phyloP scores from a whole-genome alignment of 37 sponge, comb jelly and placozoan species.

The Aphrocallistes beatrix region DNA sequence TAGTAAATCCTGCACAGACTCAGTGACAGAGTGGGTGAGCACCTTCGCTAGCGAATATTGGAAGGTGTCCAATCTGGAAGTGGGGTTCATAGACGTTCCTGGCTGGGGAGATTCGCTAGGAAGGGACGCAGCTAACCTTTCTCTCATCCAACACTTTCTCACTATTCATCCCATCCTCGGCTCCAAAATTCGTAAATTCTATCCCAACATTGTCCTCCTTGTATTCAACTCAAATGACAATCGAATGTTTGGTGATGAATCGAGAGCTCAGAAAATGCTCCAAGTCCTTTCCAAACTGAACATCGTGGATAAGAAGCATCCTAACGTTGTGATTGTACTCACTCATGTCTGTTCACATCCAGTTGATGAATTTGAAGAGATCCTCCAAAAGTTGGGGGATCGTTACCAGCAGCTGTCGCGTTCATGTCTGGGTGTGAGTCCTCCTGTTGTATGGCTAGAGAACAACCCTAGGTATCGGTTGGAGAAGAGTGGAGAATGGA shows the following conservation, averaged over 20 bases:
- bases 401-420: neutral
- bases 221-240: constrained; percentile 6
- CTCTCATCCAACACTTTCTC: neutral
- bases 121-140: constrained; percentile 2
- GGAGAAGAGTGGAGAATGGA: neutral
- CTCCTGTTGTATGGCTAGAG: neutral
- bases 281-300: neutral
- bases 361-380: neutral
- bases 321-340: neutral
- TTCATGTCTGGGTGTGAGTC: neutral
- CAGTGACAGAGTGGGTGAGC: constrained; percentile 10
- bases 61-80: neutral
- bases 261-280: neutral
- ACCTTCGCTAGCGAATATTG: neutral
- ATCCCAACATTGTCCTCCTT: neutral
- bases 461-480: neutral
- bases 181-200: neutral
- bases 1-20: neutral
- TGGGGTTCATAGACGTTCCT: constrained; percentile 2
- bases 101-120: neutral
- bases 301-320: neutral
- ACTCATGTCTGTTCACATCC: constrained; percentile 8
- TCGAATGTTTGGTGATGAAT: neutral
- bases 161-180: neutral
- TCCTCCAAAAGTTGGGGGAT: neutral